Conservation (phyloP, 2,113 vertebrate genomes). For the Ailuropoda melanoleuca region DNA sequence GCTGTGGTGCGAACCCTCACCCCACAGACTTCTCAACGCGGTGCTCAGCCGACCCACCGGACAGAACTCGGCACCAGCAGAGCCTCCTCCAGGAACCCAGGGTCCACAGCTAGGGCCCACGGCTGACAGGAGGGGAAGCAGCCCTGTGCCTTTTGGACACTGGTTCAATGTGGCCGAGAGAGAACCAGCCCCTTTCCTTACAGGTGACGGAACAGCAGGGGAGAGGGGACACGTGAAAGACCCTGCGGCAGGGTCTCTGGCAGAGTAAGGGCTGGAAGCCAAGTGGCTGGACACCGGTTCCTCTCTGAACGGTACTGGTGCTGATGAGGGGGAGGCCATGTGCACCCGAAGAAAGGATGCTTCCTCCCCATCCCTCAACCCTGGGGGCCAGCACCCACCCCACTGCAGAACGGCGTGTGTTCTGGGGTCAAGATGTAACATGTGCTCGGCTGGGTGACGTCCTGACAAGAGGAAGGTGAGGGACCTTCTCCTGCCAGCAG, state of each 20-base stretch:
- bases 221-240: accelerated
- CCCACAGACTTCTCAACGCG: neutral
- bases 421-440: neutral
- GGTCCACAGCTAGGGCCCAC: neutral
- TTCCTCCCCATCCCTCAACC: neutral
- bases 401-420: neutral
- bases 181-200: neutral
- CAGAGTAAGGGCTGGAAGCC: neutral
- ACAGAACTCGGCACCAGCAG: neutral
- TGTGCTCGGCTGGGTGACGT: neutral
- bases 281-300: neutral
- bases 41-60: accelerated
- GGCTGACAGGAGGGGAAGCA: neutral
- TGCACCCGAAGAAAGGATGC: neutral
- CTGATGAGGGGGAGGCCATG: neutral
- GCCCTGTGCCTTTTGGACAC: neutral
- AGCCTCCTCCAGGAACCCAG: neutral
- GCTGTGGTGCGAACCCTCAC: neutral
- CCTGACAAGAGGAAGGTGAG: neutral
- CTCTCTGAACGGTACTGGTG: neutral
- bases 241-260: neutral
- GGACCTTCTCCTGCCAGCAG: neutral
- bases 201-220: neutral
- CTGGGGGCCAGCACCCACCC: neutral
- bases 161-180: neutral